phyloP scores from a whole-genome alignment of 2,888 invertebrate genomes.

The Dynastes grantii region DNA sequence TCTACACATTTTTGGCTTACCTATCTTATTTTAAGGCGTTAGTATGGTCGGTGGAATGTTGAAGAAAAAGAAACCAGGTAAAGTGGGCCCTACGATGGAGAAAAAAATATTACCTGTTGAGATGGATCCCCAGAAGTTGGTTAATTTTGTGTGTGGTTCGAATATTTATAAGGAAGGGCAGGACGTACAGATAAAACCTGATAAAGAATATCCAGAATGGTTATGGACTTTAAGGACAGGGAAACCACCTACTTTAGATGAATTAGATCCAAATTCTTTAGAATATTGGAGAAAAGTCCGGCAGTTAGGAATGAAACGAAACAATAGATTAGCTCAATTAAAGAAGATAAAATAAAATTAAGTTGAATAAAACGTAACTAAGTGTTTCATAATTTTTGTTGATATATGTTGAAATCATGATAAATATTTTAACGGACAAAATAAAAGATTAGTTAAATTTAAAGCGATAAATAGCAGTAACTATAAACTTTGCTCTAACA shows the following conservation, averaged over 20 bases:
- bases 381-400: conserved; percentile 5
- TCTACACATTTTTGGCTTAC: not conserved
- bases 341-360: conserved; percentile 71
- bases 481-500: too few species aligned
- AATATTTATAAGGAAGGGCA: conserved; percentile 87
- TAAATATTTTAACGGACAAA: too few species aligned
- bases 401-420: not conserved
- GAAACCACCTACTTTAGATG: conserved; percentile 77
- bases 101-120: conserved; percentile 87
- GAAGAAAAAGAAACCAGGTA: conserved; percentile 77
- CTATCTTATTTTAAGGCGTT: conserved; percentile 61
- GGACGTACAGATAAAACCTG: conserved; percentile 84
- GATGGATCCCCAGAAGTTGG: conserved; percentile 84
- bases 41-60: conserved; percentile 67
- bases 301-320: conserved; percentile 76
- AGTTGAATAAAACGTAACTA: conserved; percentile 12
- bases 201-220: conserved; percentile 94
- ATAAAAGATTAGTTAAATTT: too few species aligned
- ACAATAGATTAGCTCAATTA: conserved; percentile 77
- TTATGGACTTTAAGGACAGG: conserved; percentile 85
- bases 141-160: conserved; percentile 87
- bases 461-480: too few species aligned
- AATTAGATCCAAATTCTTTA: conserved; percentile 84
- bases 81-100: conserved; percentile 77
- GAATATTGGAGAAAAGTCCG: conserved; percentile 87